These are phyloP conservation scores for Stomatorhinus walkeri DNA, from an alignment of 2,797 vertebrate genomes.

Conservation along the genomic window DNA sequence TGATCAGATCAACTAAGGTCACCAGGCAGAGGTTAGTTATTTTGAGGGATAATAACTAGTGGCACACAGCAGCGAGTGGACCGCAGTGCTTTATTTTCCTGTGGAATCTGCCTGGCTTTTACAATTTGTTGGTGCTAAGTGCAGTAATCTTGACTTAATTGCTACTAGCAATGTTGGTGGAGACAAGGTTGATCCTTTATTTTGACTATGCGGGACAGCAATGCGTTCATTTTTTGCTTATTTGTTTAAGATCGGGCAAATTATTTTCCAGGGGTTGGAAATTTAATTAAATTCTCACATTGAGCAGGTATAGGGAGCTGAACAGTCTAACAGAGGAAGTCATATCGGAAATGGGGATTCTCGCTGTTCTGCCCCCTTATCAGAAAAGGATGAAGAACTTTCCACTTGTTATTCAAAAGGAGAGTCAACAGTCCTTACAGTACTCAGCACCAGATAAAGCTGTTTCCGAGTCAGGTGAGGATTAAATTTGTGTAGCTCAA, in stretches of 20 bases:
- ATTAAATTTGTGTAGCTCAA: no score
- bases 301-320: background rate
- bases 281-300: background rate
- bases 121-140: background rate
- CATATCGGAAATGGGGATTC: background rate
- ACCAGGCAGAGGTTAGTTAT: background rate
- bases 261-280: background rate
- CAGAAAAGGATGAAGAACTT: background rate
- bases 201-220: background rate
- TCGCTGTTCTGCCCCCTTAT: background rate
- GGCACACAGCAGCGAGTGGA: background rate
- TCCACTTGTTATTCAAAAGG: background rate
- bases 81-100: background rate
- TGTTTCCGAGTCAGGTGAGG: background rate
- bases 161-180: background rate
- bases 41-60: background rate
- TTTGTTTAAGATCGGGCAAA: background rate
- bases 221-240: background rate
- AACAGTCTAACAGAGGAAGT: background rate
- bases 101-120: background rate
- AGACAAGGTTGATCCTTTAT: background rate
- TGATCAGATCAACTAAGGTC: no score
- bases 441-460: background rate
- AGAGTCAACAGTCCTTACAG: background rate
- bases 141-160: background rate